Evolutionary conservation across 2,113 vertebrate genomes (phyloP).

Genomic region (Muntiacus reevesi): DNA sequence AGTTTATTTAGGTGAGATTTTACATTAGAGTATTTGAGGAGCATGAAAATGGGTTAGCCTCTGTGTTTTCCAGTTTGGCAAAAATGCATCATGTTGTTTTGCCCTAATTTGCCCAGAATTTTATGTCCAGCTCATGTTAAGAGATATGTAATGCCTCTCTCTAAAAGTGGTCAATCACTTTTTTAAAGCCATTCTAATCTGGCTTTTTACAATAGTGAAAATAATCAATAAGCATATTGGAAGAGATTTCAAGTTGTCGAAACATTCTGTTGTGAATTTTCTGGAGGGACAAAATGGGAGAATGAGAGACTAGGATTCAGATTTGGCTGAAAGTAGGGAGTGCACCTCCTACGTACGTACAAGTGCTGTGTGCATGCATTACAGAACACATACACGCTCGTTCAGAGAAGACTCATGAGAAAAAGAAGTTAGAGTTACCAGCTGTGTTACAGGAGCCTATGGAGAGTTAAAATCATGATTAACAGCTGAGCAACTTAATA

Average conservation of each 20-base stretch:
- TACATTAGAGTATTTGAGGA: slow-evolving; percentile 30
- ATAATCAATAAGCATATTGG: background rate
- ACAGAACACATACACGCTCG: background rate
- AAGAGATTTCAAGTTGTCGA: background rate
- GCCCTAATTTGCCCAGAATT: slow-evolving; percentile 47
- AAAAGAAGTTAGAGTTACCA: background rate
- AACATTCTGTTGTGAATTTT: slow-evolving; percentile 32
- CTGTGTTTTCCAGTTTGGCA: slow-evolving; percentile 43
- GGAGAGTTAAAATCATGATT: background rate
- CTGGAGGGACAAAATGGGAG: background rate
- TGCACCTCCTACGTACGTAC: background rate
- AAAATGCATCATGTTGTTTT: slow-evolving; percentile 26
- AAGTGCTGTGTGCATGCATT: background rate
- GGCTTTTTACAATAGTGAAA: background rate
- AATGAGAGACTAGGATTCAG: background rate
- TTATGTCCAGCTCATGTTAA: background rate
- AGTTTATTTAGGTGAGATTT: slow-evolving; percentile 56
- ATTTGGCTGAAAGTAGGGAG: background rate
- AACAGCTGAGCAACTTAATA: background rate
- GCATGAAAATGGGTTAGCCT: slow-evolving; percentile 59
- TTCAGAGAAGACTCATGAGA: background rate
- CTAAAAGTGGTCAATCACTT: background rate
- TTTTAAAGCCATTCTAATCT: background rate
- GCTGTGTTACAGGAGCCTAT: background rate
- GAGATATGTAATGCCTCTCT: background rate